Percentiles rank a stretch among this genome's conserved stretches.
phyloP scores from a whole-genome alignment of 1,140 invertebrate genomes.

The Drosophila varians region DNA sequence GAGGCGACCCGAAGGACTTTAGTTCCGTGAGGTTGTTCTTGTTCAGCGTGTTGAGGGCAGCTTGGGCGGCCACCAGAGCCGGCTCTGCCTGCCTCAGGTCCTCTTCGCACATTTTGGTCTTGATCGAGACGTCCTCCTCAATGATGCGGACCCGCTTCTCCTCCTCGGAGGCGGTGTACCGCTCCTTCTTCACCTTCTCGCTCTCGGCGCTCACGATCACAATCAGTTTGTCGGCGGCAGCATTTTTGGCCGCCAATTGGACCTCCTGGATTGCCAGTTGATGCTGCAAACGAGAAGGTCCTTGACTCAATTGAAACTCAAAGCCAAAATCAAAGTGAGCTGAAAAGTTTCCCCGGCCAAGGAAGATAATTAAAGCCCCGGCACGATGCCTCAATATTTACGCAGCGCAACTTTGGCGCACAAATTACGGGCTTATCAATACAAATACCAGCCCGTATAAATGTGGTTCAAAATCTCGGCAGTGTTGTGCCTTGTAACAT shows the following conservation, averaged over 20 bases:
- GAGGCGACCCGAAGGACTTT: slow-evolving; percentile 96
- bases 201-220: slow-evolving; percentile 93
- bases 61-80: slow-evolving; percentile 94
- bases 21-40: slow-evolving; percentile 97
- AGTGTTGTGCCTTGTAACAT: slow-evolving; percentile 1
- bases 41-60: slow-evolving; percentile 96
- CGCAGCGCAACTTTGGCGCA: slow-evolving; percentile 51
- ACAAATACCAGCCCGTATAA: slow-evolving; percentile 12
- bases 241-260: slow-evolving; percentile 93
- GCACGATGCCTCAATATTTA: slow-evolving; percentile 75
- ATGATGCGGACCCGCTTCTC: slow-evolving; percentile 95
- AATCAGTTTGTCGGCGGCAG: slow-evolving; percentile 95
- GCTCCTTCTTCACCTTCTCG: slow-evolving; percentile 94
- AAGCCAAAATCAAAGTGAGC: slow-evolving; percentile 40
- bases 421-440: slow-evolving; percentile 40
- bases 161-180: slow-evolving; percentile 90
- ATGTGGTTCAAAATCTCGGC: not conserved
- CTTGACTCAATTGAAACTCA: slow-evolving; percentile 34
- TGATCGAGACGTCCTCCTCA: slow-evolving; percentile 91
- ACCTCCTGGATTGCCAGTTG: slow-evolving; percentile 95
- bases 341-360: slow-evolving; percentile 45
- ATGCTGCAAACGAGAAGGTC: slow-evolving; percentile 83
- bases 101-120: slow-evolving; percentile 93
- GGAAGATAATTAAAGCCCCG: slow-evolving; percentile 67
- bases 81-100: slow-evolving; percentile 97